Base-by-base conservation (phyloP, 1,140 invertebrate species). In the Maniola jurtina region DNA sequence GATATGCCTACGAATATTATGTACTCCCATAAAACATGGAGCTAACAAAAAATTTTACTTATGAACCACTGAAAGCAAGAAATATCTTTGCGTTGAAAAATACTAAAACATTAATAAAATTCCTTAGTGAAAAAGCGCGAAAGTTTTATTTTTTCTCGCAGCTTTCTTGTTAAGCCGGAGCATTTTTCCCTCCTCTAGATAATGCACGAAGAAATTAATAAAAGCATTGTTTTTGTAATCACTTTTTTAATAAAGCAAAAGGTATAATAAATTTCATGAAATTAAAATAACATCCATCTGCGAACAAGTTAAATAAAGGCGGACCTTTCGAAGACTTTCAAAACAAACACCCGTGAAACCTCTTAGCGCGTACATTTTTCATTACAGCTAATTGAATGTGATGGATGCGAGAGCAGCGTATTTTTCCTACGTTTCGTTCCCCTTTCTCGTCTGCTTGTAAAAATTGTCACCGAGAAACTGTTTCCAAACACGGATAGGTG, bases 151-250 rank as follows among this genome's bases (percentile, higher is more conserved):
- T 80, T 80, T 77, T 77, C 70, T 75, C 75, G 64, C 75, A 75
- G 75, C 72, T 75, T 79, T 70, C 75, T 80, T 78, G 70, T 71
- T 73, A 76, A 80, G 72, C 74, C 75, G 71, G 66, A 68, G 66
- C 69, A 69, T 72, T 73, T 75, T 72, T 72, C 63, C 64, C 66
- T 64, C 71, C 71, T 73, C 65, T 71, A 83, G 76, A 80, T 83
- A 80, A 86, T 84, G 81, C 82, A 80, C 75, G 77, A 83, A 81
- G 83, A 87, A 87, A 86, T 89, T 89, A 87, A 89, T 87, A 87
- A 86, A 84, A 80, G 76, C 77, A 77, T 80, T 75, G 70, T 79
- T 80, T 79, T 83, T 75, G 66, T 56, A 64, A 68, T 68, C 60
- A 70, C 66, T 73, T 72, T 76, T 75, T 79, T 76, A 61, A 69